phyloP scores from a whole-genome alignment of 1,140 invertebrate genomes.

The Drosophila ohnishii region DNA sequence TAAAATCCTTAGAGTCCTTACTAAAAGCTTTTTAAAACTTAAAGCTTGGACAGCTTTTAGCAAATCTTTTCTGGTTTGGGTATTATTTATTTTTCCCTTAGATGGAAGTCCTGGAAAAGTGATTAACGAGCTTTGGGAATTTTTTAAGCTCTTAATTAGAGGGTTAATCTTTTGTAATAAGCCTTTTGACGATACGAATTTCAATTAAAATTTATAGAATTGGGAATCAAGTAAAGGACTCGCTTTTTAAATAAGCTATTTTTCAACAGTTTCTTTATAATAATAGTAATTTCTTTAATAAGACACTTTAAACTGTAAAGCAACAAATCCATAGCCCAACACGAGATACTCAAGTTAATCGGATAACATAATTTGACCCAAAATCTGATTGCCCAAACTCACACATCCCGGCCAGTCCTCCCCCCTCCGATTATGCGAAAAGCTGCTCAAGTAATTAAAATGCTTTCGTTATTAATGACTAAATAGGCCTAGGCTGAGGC shows the following conservation, averaged over 20 bases:
- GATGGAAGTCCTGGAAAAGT: background rate
- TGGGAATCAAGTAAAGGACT: no score
- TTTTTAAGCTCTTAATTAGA: background rate
- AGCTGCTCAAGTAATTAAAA: slow-evolving; percentile 37
- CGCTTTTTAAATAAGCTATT: no score
- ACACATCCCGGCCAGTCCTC: background rate
- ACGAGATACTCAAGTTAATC: background rate
- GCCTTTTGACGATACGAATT: background rate
- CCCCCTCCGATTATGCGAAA: background rate
- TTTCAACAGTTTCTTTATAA: background rate
- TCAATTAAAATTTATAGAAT: background rate
- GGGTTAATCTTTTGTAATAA: background rate
- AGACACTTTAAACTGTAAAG: background rate
- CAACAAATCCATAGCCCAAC: no score
- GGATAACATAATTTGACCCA: background rate
- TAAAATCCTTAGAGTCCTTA: background rate
- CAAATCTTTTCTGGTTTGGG: background rate
- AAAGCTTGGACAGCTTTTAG: background rate
- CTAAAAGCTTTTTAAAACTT: background rate
- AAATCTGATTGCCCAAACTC: background rate
- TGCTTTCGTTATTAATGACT: slow-evolving; percentile 33
- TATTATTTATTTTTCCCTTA: background rate
- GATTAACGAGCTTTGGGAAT: background rate
- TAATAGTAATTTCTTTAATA: background rate
- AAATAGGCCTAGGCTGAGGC: background rate